These are phyloP conservation scores for Parus major DNA, from an alignment of 2,113 vertebrate genomes.

Conservation along the genomic window DNA sequence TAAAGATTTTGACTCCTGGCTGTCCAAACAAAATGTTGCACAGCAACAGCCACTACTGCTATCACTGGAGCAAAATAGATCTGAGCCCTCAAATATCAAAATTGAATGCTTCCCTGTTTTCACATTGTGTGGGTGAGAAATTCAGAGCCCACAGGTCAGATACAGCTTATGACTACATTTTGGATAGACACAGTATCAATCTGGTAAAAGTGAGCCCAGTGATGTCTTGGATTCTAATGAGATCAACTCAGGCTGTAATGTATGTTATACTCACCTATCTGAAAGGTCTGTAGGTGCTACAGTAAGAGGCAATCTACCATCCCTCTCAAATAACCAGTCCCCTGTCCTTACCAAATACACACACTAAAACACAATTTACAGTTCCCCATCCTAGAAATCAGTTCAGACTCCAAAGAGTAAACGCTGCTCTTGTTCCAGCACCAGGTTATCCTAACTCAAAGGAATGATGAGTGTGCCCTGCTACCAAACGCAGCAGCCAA, in stretches of 20 bases:
- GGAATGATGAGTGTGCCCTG: background rate
- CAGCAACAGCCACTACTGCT: background rate
- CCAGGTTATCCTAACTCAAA: background rate
- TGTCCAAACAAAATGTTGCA: constrained; percentile 43
- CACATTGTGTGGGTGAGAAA: background rate
- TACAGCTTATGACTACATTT: background rate
- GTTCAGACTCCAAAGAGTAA: background rate
- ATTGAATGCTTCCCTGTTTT: background rate
- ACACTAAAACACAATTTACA: background rate
- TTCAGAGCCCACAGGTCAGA: background rate
- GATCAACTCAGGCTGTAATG: background rate
- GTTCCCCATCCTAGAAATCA: background rate
- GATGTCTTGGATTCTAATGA: background rate
- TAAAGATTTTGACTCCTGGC: background rate
- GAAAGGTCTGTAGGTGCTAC: background rate
- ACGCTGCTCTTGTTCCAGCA: background rate
- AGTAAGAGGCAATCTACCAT: background rate
- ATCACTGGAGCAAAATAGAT: background rate
- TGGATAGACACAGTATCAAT: background rate
- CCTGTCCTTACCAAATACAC: background rate
- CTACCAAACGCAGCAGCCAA: rapidly evolving
- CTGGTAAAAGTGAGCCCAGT: background rate
- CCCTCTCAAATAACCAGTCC: background rate
- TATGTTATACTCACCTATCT: background rate
- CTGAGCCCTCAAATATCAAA: background rate